Conservation (phyloP, 2,888 invertebrate species). For the Temnothorax ravouxi region DNA sequence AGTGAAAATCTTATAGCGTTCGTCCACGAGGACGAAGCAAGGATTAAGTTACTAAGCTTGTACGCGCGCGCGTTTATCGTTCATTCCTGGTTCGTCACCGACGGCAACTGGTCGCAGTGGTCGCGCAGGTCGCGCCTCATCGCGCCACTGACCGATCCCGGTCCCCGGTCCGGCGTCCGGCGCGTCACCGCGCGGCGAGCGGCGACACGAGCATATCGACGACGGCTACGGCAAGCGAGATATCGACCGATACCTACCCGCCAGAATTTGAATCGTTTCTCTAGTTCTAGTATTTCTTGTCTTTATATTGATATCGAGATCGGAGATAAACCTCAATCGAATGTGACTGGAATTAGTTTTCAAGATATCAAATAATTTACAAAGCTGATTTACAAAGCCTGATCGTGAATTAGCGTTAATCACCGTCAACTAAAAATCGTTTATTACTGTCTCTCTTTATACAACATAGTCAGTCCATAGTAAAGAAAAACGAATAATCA, state of each 20-base stretch:
- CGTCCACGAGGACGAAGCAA: too few relatives aligned
- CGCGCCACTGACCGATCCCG: too few relatives aligned
- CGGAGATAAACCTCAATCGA: not conserved
- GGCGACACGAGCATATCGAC: conserved; percentile 40
- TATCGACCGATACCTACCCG: conserved; percentile 38
- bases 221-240: not conserved
- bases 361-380: not conserved
- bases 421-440: not conserved
- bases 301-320: not conserved
- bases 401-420: not conserved
- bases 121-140: too few relatives aligned
- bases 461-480: not conserved
- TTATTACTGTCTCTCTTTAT: not conserved
- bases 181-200: conserved; percentile 42
- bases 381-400: not conserved
- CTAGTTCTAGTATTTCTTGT: not conserved
- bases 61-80: too few relatives aligned
- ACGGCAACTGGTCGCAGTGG: not conserved
- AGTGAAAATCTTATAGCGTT: too few relatives aligned
- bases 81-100: not conserved
- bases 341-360: not conserved
- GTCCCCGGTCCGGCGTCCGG: not conserved
- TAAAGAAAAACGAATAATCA: too few relatives aligned
- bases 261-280: not conserved
- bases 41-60: too few relatives aligned